These are phyloP conservation scores for Ptychobarbus kaznakovi DNA, from an alignment of 2,797 vertebrate genomes.

Conservation along the genomic window DNA sequence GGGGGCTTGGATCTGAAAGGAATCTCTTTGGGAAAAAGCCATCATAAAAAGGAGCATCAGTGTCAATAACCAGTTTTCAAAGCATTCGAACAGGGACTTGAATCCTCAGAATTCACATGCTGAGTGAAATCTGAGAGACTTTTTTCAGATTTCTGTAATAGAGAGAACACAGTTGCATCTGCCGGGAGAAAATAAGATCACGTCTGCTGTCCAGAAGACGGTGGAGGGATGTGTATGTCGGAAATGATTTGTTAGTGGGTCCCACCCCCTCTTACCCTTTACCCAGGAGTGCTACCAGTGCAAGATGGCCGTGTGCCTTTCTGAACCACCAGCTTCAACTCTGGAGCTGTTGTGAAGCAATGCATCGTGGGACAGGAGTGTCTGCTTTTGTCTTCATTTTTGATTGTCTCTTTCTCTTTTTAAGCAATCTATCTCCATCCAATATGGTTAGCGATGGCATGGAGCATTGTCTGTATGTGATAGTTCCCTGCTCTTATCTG, in stretches of 20 bases:
- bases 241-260: conserved; percentile 67
- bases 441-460: conserved; percentile 63
- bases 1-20: conserved; percentile 71
- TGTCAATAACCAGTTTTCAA: conserved; percentile 71
- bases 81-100: conserved; percentile 76
- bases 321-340: conserved; percentile 82
- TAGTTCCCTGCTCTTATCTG: conserved; percentile 61
- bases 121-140: conserved; percentile 68
- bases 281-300: conserved; percentile 80
- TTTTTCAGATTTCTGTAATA: conserved; percentile 82
- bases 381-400: conserved; percentile 77
- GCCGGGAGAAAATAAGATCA: conserved; percentile 60
- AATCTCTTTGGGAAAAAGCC: conserved; percentile 85
- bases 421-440: conserved; percentile 71
- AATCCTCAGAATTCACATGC: conserved; percentile 73
- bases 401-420: conserved; percentile 76
- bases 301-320: conserved; percentile 86
- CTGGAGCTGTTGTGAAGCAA: conserved; percentile 82
- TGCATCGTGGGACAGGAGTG: conserved; percentile 81
- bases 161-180: conserved; percentile 70
- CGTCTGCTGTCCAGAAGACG: conserved; percentile 38
- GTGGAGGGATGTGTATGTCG: conserved; percentile 46
- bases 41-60: conserved; percentile 80
- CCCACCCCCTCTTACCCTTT: conserved; percentile 73
- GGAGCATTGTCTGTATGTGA: conserved; percentile 30